These are phyloP conservation scores for Atlantisia rogersi DNA, from an alignment of 2,113 vertebrate genomes.

Conservation along the genomic window DNA sequence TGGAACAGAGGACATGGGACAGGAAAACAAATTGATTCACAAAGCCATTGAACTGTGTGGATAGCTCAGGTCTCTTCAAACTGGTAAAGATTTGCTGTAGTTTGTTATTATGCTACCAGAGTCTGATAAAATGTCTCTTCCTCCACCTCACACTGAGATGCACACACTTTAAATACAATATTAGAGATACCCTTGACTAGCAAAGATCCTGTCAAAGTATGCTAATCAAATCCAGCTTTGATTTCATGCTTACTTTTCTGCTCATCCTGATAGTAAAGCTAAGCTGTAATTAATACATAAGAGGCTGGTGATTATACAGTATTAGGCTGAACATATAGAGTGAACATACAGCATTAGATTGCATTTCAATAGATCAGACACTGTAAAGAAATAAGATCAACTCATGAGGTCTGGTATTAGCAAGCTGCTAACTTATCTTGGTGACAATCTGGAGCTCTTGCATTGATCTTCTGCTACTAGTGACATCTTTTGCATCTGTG, in stretches of 20 bases:
- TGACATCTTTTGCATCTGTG: not conserved
- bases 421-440: slow-evolving; percentile 42
- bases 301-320: slow-evolving; percentile 69
- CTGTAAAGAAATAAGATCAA: slow-evolving; percentile 52
- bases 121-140: not conserved
- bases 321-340: slow-evolving; percentile 66
- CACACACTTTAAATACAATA: not conserved
- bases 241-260: slow-evolving; percentile 72
- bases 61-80: not conserved
- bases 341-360: slow-evolving; percentile 55
- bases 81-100: not conserved
- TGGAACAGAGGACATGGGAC: not conserved
- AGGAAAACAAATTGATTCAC: not conserved
- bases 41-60: not conserved
- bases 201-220: slow-evolving; percentile 65
- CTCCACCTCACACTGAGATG: not conserved
- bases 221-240: slow-evolving; percentile 73
- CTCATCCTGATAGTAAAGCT: slow-evolving; percentile 71
- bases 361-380: slow-evolving; percentile 48
- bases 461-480: not conserved
- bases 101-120: not conserved
- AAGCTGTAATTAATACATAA: slow-evolving; percentile 78
- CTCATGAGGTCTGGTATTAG: slow-evolving; percentile 42
- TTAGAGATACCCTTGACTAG: slow-evolving; percentile 12
- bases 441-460: slow-evolving; percentile 36